Percentiles rank a stretch among this genome's conserved stretches.
phyloP scores from a whole-genome alignment of 2,113 vertebrate genomes.

The Takifugu flavidus region DNA sequence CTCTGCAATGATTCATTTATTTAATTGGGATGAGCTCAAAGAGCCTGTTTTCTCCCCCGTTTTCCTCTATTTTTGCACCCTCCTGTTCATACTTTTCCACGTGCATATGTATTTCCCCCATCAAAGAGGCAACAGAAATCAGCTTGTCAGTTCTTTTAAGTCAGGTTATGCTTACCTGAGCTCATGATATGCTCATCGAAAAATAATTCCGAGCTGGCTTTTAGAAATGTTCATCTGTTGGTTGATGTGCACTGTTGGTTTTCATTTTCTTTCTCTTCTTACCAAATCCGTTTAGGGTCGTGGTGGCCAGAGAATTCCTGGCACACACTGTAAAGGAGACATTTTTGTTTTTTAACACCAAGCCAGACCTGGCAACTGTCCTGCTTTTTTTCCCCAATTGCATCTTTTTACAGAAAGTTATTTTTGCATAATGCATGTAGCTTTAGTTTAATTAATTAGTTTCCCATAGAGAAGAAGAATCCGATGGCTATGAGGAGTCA shows the following conservation, averaged over 20 bases:
- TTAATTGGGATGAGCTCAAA: slow-evolving; percentile 59
- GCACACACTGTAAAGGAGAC: slow-evolving; percentile 8
- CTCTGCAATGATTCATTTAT: slow-evolving; percentile 56
- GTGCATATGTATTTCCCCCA: neutral
- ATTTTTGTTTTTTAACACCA: slow-evolving; percentile 1
- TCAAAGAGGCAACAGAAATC: neutral
- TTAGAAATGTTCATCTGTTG: slow-evolving; percentile 23
- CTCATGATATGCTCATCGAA: slow-evolving; percentile 16
- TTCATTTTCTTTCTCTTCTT: slow-evolving; percentile 23
- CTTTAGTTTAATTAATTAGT: slow-evolving; percentile 13
- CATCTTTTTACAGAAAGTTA: too few relatives aligned
- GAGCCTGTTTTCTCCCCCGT: slow-evolving; percentile 21
- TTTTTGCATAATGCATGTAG: too few relatives aligned
- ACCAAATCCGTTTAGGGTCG: slow-evolving; percentile 30
- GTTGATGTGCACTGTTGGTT: slow-evolving; percentile 36
- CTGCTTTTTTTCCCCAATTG: neutral
- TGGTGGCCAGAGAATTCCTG: slow-evolving; percentile 5
- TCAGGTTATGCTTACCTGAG: slow-evolving; percentile 29
- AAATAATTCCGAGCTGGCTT: slow-evolving; percentile 19
- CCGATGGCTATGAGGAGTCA: slow-evolving; percentile 7
- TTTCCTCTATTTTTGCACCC: slow-evolving; percentile 7
- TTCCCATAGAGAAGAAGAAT: slow-evolving; percentile 1
- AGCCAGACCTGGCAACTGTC: slow-evolving; percentile 5
- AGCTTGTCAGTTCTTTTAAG: slow-evolving; percentile 14
- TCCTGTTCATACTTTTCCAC: slow-evolving; percentile 12